Evolutionary conservation across 2,113 vertebrate species (phyloP).

Genomic region (Vicugna pacos): DNA sequence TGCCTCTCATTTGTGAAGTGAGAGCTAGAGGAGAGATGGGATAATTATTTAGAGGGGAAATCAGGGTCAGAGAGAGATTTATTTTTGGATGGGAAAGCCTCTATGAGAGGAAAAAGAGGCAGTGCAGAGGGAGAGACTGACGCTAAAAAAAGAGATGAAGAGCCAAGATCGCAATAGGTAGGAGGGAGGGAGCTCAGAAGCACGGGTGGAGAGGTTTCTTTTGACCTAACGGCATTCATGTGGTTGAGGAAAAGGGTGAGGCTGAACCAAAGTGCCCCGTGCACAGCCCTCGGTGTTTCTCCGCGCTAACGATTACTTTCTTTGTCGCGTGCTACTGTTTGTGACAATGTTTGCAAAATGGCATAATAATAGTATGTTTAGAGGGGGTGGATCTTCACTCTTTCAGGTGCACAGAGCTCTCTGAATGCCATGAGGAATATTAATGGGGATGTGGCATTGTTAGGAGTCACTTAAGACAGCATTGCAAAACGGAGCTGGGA

Average conservation of each 20-base stretch:
- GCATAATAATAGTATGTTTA: background rate
- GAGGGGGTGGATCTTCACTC: background rate
- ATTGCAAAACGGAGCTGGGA: background rate
- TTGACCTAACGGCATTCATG: background rate
- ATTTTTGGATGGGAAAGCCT: conserved; percentile 40
- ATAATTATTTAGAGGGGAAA: conserved; percentile 47
- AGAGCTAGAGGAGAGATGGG: background rate
- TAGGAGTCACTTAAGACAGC: conserved; percentile 7
- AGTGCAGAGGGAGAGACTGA: background rate
- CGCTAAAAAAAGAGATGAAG: background rate
- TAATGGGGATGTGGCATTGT: background rate
- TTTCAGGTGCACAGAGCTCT: conserved; percentile 43
- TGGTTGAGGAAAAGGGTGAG: background rate
- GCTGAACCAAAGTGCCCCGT: background rate
- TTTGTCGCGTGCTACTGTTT: background rate
- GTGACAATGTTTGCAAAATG: background rate
- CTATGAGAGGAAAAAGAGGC: background rate
- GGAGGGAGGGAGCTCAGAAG: background rate
- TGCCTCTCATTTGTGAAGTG: conserved; percentile 66
- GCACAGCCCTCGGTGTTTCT: conserved; percentile 7
- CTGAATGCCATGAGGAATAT: background rate
- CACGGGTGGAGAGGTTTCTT: background rate
- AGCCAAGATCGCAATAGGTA: background rate
- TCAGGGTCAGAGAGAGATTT: conserved; percentile 41
- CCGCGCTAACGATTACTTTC: background rate